These are phyloP conservation scores for Magallana angulata DNA, from an alignment of 1,140 invertebrate genomes.

Conservation along the genomic window DNA sequence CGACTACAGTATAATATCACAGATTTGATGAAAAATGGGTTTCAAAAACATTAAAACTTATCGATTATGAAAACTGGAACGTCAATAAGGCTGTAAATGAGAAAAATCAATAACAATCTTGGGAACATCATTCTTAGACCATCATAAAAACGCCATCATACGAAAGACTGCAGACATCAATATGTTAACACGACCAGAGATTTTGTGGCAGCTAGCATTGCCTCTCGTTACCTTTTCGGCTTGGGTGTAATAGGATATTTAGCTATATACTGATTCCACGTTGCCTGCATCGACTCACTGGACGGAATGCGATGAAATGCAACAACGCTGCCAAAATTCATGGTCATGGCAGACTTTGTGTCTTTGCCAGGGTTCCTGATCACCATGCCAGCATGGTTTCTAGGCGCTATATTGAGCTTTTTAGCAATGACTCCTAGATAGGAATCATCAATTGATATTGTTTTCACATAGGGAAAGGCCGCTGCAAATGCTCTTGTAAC, in stretches of 20 bases:
- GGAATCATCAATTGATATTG: conserved; percentile 47
- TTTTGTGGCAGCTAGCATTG: not conserved
- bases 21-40: too few species aligned
- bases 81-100: too few species aligned
- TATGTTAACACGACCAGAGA: too few species aligned
- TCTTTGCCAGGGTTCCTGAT: not conserved
- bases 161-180: too few species aligned
- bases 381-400: not conserved
- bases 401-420: conserved; percentile 38
- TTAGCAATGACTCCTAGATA: conserved; percentile 53
- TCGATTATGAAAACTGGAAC: too few species aligned
- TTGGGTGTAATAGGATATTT: conserved; percentile 7
- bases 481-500: conserved; percentile 43
- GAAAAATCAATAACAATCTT: too few species aligned
- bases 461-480: conserved; percentile 55
- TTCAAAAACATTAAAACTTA: too few species aligned
- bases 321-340: not conserved
- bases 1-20: too few species aligned
- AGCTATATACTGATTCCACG: conserved; percentile 20
- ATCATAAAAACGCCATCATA: too few species aligned
- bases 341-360: conserved; percentile 5
- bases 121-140: too few species aligned
- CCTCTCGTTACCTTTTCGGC: not conserved
- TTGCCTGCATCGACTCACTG: not conserved
- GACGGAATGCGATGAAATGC: conserved; percentile 23